Percentiles rank a stretch among this genome's conserved stretches.
These are phyloP conservation scores for Acanthis flammea DNA, from an alignment of 2,797 vertebrate species.

Conservation along the genomic window DNA sequence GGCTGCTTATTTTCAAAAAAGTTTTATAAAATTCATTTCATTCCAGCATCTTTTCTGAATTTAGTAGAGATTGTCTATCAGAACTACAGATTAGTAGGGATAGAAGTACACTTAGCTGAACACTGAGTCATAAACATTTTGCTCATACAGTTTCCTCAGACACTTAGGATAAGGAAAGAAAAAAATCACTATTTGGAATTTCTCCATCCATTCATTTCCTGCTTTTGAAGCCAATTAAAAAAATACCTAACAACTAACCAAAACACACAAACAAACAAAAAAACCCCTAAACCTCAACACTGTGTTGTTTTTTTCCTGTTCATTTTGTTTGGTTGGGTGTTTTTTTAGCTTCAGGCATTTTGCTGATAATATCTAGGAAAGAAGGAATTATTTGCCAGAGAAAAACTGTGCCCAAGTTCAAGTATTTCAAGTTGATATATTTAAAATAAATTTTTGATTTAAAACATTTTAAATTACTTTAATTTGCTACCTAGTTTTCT, in stretches of 20 bases:
- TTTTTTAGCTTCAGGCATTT: background rate
- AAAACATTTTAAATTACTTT: background rate
- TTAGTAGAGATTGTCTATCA: background rate
- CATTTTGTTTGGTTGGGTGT: background rate
- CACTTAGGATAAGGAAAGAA: background rate
- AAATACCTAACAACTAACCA: background rate
- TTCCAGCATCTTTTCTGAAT: background rate
- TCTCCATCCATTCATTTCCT: background rate
- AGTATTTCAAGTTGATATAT: background rate
- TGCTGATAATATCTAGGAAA: background rate
- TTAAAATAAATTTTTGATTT: background rate
- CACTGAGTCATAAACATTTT: background rate
- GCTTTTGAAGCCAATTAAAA: background rate
- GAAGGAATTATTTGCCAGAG: background rate
- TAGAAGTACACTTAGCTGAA: background rate
- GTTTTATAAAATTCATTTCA: background rate
- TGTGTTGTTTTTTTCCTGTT: background rate
- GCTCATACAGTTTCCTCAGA: background rate
- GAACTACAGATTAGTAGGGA: background rate
- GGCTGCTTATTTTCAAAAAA: background rate
- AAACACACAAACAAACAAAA: background rate
- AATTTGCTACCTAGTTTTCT: background rate
- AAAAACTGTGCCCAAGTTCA: background rate
- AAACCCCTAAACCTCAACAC: fast-evolving
- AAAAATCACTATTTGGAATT: background rate